These are phyloP conservation scores for Drosophila grimshawi DNA, from an alignment of 1,140 invertebrate genomes.

Conservation along the genomic window DNA sequence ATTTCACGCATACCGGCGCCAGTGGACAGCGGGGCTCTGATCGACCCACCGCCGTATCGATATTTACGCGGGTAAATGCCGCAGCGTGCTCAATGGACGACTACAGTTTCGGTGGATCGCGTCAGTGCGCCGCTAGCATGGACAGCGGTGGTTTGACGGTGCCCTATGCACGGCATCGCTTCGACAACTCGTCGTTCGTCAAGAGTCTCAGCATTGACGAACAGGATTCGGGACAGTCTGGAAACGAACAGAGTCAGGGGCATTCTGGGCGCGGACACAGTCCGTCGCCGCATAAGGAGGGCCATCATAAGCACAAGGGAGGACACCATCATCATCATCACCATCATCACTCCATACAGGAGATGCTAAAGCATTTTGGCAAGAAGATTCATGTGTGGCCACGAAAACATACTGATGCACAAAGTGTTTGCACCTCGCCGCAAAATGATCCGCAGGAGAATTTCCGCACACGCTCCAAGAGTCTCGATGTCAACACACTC, in stretches of 20 bases:
- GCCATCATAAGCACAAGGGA: slow-evolving; percentile 60
- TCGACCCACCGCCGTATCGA: slow-evolving; percentile 77
- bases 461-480: slow-evolving; percentile 91
- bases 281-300: slow-evolving; percentile 73
- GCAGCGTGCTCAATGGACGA: slow-evolving; percentile 74
- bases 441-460: slow-evolving; percentile 86
- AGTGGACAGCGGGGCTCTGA: slow-evolving; percentile 60
- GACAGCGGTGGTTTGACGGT: slow-evolving; percentile 44
- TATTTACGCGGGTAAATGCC: slow-evolving; percentile 76
- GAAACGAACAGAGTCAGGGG: slow-evolving; percentile 14
- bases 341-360: slow-evolving; percentile 88
- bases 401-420: slow-evolving; percentile 85
- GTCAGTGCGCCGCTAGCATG: slow-evolving; percentile 60
- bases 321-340: slow-evolving; percentile 84
- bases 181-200: slow-evolving; percentile 86
- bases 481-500: slow-evolving; percentile 88
- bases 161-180: slow-evolving; percentile 73
- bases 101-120: slow-evolving; percentile 52
- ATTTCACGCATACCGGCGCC: slow-evolving; percentile 83
- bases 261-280: slow-evolving; percentile 15
- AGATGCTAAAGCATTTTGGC: slow-evolving; percentile 89
- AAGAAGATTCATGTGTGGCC: slow-evolving; percentile 88
- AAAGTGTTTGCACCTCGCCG: slow-evolving; percentile 83
- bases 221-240: slow-evolving; percentile 68
- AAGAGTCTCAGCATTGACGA: slow-evolving; percentile 85